These are phyloP conservation scores for Drosophila pseudotakahashii DNA, from an alignment of 2,888 invertebrate genomes.

Conservation along the genomic window DNA sequence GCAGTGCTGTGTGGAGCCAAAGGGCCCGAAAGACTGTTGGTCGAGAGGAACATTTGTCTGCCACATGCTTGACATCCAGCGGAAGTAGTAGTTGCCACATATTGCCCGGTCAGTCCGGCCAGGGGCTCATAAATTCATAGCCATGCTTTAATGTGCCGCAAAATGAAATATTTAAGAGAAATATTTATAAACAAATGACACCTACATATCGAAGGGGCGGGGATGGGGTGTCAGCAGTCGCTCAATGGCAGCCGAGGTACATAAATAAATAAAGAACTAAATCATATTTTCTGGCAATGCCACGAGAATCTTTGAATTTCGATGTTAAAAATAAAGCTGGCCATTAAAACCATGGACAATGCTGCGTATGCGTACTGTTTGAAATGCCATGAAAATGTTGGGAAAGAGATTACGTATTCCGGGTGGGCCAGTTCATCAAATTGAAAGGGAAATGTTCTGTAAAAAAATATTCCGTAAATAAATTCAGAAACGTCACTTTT, in stretches of 20 bases:
- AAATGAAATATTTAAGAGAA: constrained; percentile 52
- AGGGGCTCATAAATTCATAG: constrained; percentile 31
- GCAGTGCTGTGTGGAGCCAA: constrained; percentile 62
- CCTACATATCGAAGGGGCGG: constrained; percentile 49
- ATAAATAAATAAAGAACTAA: constrained; percentile 69
- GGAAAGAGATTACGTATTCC: constrained; percentile 52
- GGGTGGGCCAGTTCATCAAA: constrained; percentile 63
- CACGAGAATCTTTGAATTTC: constrained; percentile 20
- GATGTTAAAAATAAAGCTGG: constrained; percentile 36
- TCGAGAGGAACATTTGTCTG: constrained; percentile 39
- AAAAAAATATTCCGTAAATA: too few relatives aligned
- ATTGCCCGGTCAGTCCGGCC: constrained; percentile 13
- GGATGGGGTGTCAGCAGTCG: constrained; percentile 69
- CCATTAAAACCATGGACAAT: constrained; percentile 38
- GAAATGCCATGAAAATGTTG: constrained; percentile 33
- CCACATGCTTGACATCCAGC: constrained; percentile 45
- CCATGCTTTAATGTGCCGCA: constrained; percentile 47
- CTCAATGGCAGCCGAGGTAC: constrained; percentile 66
- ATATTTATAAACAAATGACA: constrained; percentile 48
- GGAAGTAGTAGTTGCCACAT: constrained; percentile 49
- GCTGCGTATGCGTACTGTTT: constrained; percentile 31
- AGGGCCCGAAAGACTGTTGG: constrained; percentile 18
- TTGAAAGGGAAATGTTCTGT: not conserved
- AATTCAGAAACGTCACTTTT: too few relatives aligned
- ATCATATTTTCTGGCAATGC: constrained; percentile 53